Base-by-base conservation (phyloP, 2,113 vertebrate species). In the Melanotaenia duboulayi region DNA sequence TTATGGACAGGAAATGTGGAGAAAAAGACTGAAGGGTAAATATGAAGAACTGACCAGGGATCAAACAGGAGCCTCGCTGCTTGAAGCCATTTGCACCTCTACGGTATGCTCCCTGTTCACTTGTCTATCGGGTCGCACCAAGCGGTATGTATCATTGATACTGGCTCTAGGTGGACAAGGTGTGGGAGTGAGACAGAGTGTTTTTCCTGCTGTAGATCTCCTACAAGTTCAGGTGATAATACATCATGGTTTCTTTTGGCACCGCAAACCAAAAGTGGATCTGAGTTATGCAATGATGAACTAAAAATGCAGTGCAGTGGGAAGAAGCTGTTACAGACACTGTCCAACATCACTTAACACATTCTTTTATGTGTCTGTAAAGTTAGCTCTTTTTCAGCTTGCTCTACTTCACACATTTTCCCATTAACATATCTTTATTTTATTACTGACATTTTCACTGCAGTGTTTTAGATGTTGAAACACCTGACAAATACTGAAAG, bases 141-240 rank as follows among this genome's bases (percentile, higher is more conserved):
- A 14, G 1, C 39, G 51, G n/a, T 12, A 67, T 86, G 65, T 67
- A 79, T 83, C 62, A 84, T 74, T 84, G 57, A 85, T 74, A 48
- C 10, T 1, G 2, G 39, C 42, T 82, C 17, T 57, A 79, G 55
- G 57, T 76, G 66, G 85, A 86, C 62, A 48, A 48, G 62, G 64
- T 52, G 40, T 10, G 6, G 16, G 28, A 46, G 50, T 42, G 52
- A 46, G 23, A 58, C 40, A 16, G 24, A 14, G 17, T n/a, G 44
- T 40, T 48, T 48, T 48, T 48, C 44, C 17, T n/a, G 17, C 19
- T 17, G 17, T 48, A 48, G 17, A 48, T 48, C 19, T 4, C 16
- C 6, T 4, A 52, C 64, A 32, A 4, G 28, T 55, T 73, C n/a
- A 42, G 7, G 35, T 40, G 35, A 54, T 39, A 68, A 35, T 48